Evolutionary conservation across 2,113 vertebrate genomes (phyloP).

Genomic region (Pristiophorus japonicus): DNA sequence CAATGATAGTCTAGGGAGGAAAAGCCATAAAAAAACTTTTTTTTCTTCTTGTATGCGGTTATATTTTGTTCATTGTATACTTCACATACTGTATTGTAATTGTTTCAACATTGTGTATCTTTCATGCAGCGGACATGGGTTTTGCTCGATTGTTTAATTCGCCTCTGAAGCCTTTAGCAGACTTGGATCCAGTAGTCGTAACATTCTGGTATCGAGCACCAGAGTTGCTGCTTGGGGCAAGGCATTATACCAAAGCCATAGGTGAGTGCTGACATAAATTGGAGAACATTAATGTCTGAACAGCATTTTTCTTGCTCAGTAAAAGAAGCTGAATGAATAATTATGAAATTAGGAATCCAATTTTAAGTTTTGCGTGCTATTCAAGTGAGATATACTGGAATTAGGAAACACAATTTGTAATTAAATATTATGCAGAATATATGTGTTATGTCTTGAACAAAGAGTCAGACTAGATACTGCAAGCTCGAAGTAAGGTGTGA

Average conservation of each 20-base stretch:
- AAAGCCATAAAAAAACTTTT: background rate
- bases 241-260: conserved; percentile 99
- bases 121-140: conserved; percentile 90
- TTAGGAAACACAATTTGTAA: conserved; percentile 1
- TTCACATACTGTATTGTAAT: conserved; percentile 42
- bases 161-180: conserved; percentile 99
- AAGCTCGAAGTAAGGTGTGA: too few relatives aligned
- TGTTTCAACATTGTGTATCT: conserved; percentile 12
- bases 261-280: conserved; percentile 70
- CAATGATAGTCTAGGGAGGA: background rate
- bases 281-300: conserved; percentile 49
- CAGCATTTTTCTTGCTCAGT: background rate
- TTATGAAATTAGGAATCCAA: background rate
- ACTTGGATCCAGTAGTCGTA: conserved; percentile 98
- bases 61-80: background rate
- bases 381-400: background rate
- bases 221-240: conserved; percentile 91
- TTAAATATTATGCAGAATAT: background rate
- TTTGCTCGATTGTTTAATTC: conserved; percentile 99
- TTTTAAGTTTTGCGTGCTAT: background rate
- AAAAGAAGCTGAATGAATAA: background rate
- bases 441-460: too few relatives aligned
- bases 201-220: conserved; percentile 99
- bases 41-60: background rate
- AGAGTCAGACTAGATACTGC: too few relatives aligned